Evolutionary conservation across 2,888 invertebrate species (phyloP), one percentile per base, ranked within the genome.

Genomic region (Apomyelois bistriatella): DNA sequence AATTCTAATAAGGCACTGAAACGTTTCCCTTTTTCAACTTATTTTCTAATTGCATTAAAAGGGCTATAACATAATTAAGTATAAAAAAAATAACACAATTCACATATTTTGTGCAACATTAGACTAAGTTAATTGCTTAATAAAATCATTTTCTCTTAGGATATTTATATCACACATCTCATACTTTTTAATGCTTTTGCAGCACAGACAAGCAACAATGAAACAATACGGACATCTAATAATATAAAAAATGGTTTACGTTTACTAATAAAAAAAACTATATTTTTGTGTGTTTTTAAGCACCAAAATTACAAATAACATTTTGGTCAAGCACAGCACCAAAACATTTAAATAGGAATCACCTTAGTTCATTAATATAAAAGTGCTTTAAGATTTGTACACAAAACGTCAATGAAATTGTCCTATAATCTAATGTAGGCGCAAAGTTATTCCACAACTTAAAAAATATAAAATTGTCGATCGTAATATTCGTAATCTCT

Each of bases 301-400:
- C 22, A 22, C 22, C 22, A 22, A 22, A 22, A 3, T 22, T 2
- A 22, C 3, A 22, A 22, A 22, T 22, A 22, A 22, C 22, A n/a
- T 36, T 38, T 38, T 38, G 37, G 37, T 38, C 37, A 37, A 15
- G 12, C 48, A 47, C 47, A 47, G 48, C 48, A 48, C 48, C 48
- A 17, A 16, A 7, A n/a, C 15, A 15, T 12, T 12, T 43, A 43
- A 22, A 7, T 16, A 12, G n/a, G n/a, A 28, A 43, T 12, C 13
- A 36, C 36, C 10, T 36, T 22, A 22, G 5, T 5, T 22, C n/a
- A n/a, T n/a, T n/a, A n/a, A n/a, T n/a, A n/a, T n/a, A n/a, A n/a
- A n/a, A n/a, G n/a, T n/a, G n/a, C n/a, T n/a, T n/a, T n/a, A n/a
- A n/a, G n/a, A n/a, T n/a, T n/a, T n/a, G n/a, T n/a, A n/a, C n/a